phyloP scores from a whole-genome alignment of 2,888 invertebrate genomes.

The Bhutanitis thaidina region DNA sequence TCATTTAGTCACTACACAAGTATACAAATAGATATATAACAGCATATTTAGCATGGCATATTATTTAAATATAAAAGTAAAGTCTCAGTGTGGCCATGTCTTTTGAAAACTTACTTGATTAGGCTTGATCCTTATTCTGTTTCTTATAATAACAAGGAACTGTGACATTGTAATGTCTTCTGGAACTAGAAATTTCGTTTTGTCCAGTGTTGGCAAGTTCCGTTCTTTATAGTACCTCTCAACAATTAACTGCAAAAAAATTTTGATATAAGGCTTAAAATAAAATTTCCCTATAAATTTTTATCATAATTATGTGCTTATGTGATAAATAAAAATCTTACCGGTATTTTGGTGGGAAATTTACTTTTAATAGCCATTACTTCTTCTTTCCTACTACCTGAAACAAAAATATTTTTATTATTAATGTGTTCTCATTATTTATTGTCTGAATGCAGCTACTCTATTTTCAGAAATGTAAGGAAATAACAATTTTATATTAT shows the following conservation, averaged over 20 bases:
- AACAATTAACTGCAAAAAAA: constrained; percentile 85
- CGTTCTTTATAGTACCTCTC: constrained; percentile 90
- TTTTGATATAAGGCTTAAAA: background rate
- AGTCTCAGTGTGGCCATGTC: no score
- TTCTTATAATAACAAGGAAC: constrained; percentile 88
- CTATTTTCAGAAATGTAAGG: no score
- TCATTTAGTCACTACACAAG: no score
- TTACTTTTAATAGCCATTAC: constrained; percentile 87
- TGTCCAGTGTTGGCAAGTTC: constrained; percentile 87
- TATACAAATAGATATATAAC: no score
- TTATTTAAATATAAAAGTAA: no score
- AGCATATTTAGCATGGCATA: no score
- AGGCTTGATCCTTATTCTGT: constrained; percentile 70
- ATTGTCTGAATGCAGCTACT: no score
- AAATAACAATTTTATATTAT: no score
- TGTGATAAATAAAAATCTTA: constrained; percentile 59
- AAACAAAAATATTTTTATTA: constrained; percentile 36
- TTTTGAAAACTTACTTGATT: constrained; percentile 83
- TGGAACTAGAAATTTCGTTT: constrained; percentile 92
- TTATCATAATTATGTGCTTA: background rate
- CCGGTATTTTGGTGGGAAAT: constrained; percentile 90
- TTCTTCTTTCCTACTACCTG: constrained; percentile 86
- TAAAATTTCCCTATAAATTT: background rate
- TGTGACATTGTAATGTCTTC: constrained; percentile 94
- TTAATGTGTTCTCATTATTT: no score